Evolutionary conservation across 92 coral and sea anemone genomes (phyloP), one percentile per base, ranked within the genome.

Genomic region (Meandrina meandrites): DNA sequence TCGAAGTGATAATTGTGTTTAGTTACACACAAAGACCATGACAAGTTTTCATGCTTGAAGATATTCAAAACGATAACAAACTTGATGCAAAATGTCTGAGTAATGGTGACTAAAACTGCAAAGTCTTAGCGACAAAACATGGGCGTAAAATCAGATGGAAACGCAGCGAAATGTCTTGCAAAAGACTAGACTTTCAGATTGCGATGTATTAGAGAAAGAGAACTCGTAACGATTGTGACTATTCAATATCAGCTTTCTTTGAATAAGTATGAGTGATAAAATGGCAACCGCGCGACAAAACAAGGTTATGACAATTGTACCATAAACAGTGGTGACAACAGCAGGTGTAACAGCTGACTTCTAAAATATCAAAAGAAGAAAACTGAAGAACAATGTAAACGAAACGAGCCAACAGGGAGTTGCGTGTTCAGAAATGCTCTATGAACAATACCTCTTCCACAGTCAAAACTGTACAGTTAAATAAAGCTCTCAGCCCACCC

Each of bases 351-450:
- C 78, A 68, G 62, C 78, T 45, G 62, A 34, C 64, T 35, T 69
- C 40, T 82, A 6, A 30, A 31, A 40, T 15, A 22, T 18, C 34
- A 31, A 56, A 84, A 56, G n/a, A 45, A 48, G 12, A 40, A 75
- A 76, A 34, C 68, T 21, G 42, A 28, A 31, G 16, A 74, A 69
- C 64, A 82, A 82, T 62, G 78, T 27, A 68, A 37, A 3, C 11
- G 19, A 1, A n/a, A 35, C 24, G 0, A 31, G 58, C 47, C 42
- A 72, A 34, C 86, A 34, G 54, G 56, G 79, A 71, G 69, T 54
- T 83, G 79, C 86, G 78, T 40, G 81, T 27, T 84, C 81, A 84
- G 47, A 75, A 74, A 56, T 74, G 74, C 69, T 40, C 60, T 60
- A 51, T 84, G 80, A 53, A 73, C 72, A 84, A 84, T 35, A 35